Conservation (phyloP, 2,888 invertebrate genomes). For the Dascillus cervinus region DNA sequence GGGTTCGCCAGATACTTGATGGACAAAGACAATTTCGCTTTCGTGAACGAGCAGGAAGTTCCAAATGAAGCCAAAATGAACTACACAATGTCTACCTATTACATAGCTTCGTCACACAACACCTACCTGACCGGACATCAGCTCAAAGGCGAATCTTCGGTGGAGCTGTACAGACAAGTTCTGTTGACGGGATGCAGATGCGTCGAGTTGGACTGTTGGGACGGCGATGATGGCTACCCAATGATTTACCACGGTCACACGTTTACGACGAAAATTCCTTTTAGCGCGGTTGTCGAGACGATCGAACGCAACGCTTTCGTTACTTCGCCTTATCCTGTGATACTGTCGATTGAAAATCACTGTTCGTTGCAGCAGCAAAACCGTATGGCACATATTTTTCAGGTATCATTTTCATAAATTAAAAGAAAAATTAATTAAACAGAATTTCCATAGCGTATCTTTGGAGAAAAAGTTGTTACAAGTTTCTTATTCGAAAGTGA, state of each 20-base stretch:
- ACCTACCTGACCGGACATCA: constrained; percentile 95
- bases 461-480: constrained; percentile 85
- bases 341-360: constrained; percentile 92
- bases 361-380: constrained; percentile 88
- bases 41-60: constrained; percentile 65
- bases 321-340: constrained; percentile 85
- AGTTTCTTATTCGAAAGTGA: constrained; percentile 84
- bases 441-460: constrained; percentile 62
- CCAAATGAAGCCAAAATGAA: constrained; percentile 68
- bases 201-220: constrained; percentile 94
- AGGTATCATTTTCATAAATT: too few relatives aligned
- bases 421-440: background rate
- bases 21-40: constrained; percentile 89
- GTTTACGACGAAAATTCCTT: constrained; percentile 92
- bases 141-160: constrained; percentile 89
- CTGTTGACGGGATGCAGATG: constrained; percentile 88
- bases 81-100: constrained; percentile 87
- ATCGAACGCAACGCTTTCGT: constrained; percentile 91
- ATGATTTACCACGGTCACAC: constrained; percentile 96
- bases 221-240: constrained; percentile 93
- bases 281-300: constrained; percentile 84
- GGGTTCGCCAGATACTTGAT: constrained; percentile 87
- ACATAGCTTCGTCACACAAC: constrained; percentile 91
- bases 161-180: constrained; percentile 90
- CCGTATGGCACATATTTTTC: constrained; percentile 92